phyloP scores from a whole-genome alignment of 2,113 vertebrate genomes.

The Pseudorasbora parva region DNA sequence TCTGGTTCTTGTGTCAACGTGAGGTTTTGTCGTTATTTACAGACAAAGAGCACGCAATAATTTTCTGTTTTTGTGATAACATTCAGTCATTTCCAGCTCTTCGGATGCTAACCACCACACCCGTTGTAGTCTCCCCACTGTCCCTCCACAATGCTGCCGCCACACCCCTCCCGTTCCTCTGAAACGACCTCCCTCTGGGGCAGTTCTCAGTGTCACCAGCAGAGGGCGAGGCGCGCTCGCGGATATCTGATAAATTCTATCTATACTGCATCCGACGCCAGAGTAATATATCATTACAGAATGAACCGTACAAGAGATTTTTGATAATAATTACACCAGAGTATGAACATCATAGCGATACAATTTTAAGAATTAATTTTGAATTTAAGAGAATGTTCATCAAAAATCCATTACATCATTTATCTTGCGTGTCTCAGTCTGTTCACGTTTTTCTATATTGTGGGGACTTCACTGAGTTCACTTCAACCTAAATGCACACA shows the following conservation, averaged over 20 bases:
- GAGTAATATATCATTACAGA: not conserved
- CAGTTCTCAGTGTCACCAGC: constrained; percentile 33
- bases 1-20: not conserved
- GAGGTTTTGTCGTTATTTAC: not conserved
- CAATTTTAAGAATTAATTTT: too few relatives aligned
- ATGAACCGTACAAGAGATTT: not conserved
- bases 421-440: too few relatives aligned
- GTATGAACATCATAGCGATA: too few relatives aligned
- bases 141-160: not conserved
- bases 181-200: too few relatives aligned
- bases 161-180: constrained; percentile 6
- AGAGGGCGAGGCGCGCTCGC: constrained; percentile 26
- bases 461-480: too few relatives aligned
- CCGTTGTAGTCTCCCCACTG: not conserved
- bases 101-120: not conserved
- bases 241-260: not conserved
- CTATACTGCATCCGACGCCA: not conserved
- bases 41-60: not conserved
- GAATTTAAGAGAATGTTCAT: too few relatives aligned
- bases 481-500: too few relatives aligned
- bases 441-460: too few relatives aligned
- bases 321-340: not conserved
- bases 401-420: too few relatives aligned
- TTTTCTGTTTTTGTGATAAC: not conserved
- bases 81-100: not conserved